Evolutionary conservation across 2,888 invertebrate species (phyloP).

Genomic region (Chrysolina oricalcia): DNA sequence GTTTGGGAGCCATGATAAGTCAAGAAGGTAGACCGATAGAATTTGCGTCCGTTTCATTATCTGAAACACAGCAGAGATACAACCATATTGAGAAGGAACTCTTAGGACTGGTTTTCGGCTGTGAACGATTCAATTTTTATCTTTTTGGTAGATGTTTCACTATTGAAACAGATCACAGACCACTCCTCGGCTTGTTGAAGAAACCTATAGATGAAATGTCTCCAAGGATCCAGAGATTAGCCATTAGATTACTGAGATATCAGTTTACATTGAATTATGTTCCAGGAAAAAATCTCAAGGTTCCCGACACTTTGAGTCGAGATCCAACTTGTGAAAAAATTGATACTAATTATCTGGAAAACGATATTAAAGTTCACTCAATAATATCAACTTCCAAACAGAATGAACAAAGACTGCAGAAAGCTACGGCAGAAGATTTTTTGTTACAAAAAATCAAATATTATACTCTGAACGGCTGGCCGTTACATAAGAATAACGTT

Average conservation of each 20-base stretch:
- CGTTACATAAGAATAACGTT: constrained; percentile 36
- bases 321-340: constrained; percentile 29
- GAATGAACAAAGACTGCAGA: constrained; percentile 31
- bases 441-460: constrained; percentile 34
- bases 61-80: neutral
- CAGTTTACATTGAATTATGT: constrained; percentile 47
- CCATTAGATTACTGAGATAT: constrained; percentile 48
- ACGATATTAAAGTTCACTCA: constrained; percentile 35
- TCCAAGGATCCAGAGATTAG: constrained; percentile 51
- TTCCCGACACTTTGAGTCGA: constrained; percentile 49
- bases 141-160: constrained; percentile 36
- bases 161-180: constrained; percentile 52
- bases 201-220: constrained; percentile 54
- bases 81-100: neutral
- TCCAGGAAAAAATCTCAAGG: constrained; percentile 46
- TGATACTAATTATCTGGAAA: constrained; percentile 40
- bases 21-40: neutral
- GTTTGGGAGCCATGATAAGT: neutral
- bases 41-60: neutral
- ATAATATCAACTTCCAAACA: constrained; percentile 34
- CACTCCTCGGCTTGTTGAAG: constrained; percentile 50
- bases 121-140: constrained; percentile 53
- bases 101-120: too few species aligned
- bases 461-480: constrained; percentile 47
- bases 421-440: constrained; percentile 20